Percentiles rank a stretch among this genome's conserved stretches.
These are phyloP conservation scores for Apodemia hepburni DNA, from an alignment of 2,888 invertebrate genomes.

Conservation along the genomic window DNA sequence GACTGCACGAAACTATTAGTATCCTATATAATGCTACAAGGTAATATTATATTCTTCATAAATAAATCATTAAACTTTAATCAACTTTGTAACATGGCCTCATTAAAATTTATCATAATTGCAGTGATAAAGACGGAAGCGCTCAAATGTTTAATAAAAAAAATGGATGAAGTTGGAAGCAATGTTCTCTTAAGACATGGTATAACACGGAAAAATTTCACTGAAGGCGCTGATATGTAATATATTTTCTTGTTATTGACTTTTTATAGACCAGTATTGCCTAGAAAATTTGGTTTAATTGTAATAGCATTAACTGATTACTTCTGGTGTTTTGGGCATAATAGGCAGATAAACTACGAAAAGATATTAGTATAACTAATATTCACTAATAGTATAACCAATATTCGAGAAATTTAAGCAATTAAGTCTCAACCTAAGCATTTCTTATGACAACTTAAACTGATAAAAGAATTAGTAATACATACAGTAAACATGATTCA, in stretches of 20 bases:
- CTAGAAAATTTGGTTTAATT: not conserved
- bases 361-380: too few relatives aligned
- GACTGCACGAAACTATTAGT: slow-evolving; percentile 45
- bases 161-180: slow-evolving; percentile 46
- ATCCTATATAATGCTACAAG: slow-evolving; percentile 52
- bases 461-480: too few relatives aligned
- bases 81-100: too few relatives aligned
- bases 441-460: too few relatives aligned
- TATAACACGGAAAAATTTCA: slow-evolving; percentile 48
- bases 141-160: slow-evolving; percentile 44
- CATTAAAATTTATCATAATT: not conserved
- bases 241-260: not conserved
- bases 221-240: slow-evolving; percentile 53
- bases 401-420: too few relatives aligned
- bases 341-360: too few relatives aligned
- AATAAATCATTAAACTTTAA: too few relatives aligned
- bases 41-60: slow-evolving; percentile 34
- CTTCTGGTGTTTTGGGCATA: too few relatives aligned
- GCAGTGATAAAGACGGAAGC: slow-evolving; percentile 55
- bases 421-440: too few relatives aligned
- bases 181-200: slow-evolving; percentile 59
- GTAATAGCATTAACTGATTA: too few relatives aligned
- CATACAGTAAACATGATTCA: too few relatives aligned
- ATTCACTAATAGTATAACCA: too few relatives aligned
- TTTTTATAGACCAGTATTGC: not conserved